Conservation (phyloP, 2,113 vertebrate species). For the Stigmatopora argus region DNA sequence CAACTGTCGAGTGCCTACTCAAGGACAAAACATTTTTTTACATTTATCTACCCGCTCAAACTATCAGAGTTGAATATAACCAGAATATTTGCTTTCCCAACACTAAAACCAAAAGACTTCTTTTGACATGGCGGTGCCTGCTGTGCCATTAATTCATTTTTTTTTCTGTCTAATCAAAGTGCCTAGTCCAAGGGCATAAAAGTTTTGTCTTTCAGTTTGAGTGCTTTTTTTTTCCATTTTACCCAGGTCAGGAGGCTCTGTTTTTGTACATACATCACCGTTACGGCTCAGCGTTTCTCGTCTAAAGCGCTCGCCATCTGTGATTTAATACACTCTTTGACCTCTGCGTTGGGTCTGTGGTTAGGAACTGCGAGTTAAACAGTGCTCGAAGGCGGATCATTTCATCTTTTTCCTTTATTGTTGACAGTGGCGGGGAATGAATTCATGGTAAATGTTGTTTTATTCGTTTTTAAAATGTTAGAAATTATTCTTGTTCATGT, state of each 20-base stretch:
- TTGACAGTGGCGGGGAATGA: not conserved
- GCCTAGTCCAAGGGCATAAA: constrained; percentile 32
- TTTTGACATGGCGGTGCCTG: constrained; percentile 16
- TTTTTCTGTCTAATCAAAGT: constrained; percentile 29
- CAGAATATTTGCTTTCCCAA: constrained; percentile 17
- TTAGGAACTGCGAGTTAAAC: constrained; percentile 5
- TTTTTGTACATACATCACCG: constrained; percentile 16
- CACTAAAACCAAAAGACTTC: constrained; percentile 23
- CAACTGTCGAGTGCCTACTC: constrained; percentile 2
- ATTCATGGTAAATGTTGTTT: too few relatives aligned
- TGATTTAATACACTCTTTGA: constrained; percentile 25
- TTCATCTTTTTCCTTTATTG: not conserved
- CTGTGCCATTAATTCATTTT: not conserved
- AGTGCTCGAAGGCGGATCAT: constrained; percentile 2
- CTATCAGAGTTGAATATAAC: constrained; percentile 15
- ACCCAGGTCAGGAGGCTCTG: constrained; percentile 18
- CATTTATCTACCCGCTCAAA: constrained; percentile 9
- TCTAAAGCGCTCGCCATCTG: constrained; percentile 11
- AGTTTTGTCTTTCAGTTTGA: constrained; percentile 20
- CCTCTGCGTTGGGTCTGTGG: constrained; percentile 9
- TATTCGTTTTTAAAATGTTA: too few relatives aligned
- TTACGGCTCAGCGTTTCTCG: constrained; percentile 24
- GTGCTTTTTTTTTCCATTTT: constrained; percentile 10
- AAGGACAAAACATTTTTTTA: constrained; percentile 5
- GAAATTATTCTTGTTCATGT: too few relatives aligned